These are phyloP conservation scores for Natator depressus DNA, from an alignment of 2,113 vertebrate genomes.

Conservation along the genomic window DNA sequence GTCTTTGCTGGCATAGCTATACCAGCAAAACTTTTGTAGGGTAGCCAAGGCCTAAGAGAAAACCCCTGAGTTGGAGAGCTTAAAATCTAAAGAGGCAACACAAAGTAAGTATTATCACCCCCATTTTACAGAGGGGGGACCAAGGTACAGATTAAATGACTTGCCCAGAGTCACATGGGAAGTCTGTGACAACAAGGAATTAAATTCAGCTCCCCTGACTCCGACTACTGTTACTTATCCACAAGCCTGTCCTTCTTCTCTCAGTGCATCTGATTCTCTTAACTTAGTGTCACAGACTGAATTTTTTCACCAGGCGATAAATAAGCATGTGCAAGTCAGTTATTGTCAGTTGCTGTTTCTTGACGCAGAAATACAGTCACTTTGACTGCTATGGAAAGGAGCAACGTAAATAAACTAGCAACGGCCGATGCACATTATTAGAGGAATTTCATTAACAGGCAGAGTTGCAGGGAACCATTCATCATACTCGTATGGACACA, in stretches of 20 bases:
- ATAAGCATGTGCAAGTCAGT: background rate
- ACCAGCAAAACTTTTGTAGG: too few relatives aligned
- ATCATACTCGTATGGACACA: background rate
- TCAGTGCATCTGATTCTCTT: background rate
- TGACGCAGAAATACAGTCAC: background rate
- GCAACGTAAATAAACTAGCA: background rate
- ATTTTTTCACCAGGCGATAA: background rate
- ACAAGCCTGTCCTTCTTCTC: background rate
- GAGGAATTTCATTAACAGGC: background rate
- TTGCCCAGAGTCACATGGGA: background rate
- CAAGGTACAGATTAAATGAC: background rate
- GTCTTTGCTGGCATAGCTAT: too few relatives aligned
- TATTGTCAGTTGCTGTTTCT: background rate
- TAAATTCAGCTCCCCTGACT: background rate
- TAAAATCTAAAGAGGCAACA: background rate
- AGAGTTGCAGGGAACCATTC: slow-evolving; percentile 3
- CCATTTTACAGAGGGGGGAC: background rate
- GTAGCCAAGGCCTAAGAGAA: background rate
- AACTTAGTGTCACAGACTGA: background rate
- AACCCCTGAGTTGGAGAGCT: background rate
- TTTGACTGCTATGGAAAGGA: background rate
- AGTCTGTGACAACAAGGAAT: background rate
- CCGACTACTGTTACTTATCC: background rate
- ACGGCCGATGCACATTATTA: background rate
- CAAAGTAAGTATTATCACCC: background rate